Percentiles rank a stretch among this genome's conserved stretches.
Conservation (phyloP, 1,140 invertebrate species). For the Leptonema lineaticorne region DNA sequence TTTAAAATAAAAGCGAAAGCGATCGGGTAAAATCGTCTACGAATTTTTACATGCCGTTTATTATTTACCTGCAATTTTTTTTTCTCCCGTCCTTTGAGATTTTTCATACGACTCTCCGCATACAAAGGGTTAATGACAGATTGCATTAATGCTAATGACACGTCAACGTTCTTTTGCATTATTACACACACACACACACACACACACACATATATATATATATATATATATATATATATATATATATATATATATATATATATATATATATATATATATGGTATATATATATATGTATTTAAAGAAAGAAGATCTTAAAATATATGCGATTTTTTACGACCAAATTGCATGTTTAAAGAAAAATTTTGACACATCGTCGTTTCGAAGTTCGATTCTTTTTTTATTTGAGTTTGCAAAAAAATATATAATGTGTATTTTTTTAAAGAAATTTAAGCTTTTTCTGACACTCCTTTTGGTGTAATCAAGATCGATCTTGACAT, state of each 20-base stretch:
- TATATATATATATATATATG: not conserved
- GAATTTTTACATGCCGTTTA: not conserved
- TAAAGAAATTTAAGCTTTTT: not conserved
- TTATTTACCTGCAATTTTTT: not conserved
- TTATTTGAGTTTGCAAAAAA: too few species aligned
- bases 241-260: not conserved
- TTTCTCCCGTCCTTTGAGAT: too few species aligned
- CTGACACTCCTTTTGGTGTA: not conserved
- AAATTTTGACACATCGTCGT: not conserved
- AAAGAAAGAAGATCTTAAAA: too few species aligned
- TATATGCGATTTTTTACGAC: not conserved
- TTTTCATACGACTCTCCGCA: not conserved
- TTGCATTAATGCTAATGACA: not conserved
- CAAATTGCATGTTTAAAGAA: not conserved
- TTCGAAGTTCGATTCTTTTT: not conserved
- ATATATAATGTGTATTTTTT: too few species aligned
- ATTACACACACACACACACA: not conserved
- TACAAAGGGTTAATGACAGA: not conserved
- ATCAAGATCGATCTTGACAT: conserved; percentile 16
- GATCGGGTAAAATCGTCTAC: not conserved
- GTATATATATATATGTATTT: not conserved
- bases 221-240: not conserved
- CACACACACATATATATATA: not conserved
- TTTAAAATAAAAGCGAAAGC: not conserved
- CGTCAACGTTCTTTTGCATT: not conserved